Evolutionary conservation across 2,797 vertebrate genomes (phyloP).

Genomic region (Megalops cyprinoides): DNA sequence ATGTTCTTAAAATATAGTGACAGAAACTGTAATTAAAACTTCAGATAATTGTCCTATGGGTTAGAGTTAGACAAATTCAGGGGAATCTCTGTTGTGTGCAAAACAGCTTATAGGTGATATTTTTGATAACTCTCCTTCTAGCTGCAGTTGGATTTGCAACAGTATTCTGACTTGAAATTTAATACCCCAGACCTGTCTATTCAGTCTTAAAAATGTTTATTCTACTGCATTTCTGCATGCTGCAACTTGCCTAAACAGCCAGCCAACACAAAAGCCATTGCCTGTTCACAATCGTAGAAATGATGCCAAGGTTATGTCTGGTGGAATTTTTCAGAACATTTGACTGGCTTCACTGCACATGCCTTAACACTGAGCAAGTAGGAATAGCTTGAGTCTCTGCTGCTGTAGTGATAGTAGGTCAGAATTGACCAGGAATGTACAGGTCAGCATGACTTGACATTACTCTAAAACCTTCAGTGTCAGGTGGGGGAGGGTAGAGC

Average conservation of each 20-base stretch:
- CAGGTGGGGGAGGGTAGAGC: too few relatives aligned
- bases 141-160: too few relatives aligned
- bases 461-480: too few relatives aligned
- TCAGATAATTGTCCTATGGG: too few relatives aligned
- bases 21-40: too few relatives aligned
- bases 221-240: not conserved
- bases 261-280: constrained; percentile 5
- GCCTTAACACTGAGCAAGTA: not conserved
- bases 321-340: not conserved
- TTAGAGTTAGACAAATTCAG: too few relatives aligned
- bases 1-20: too few relatives aligned
- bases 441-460: too few relatives aligned
- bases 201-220: constrained; percentile 7
- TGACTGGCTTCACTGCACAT: not conserved
- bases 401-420: not conserved
- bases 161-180: not conserved
- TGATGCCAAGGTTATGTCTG: constrained; percentile 14
- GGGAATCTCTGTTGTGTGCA: not conserved
- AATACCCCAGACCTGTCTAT: constrained; percentile 23
- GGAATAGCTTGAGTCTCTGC: not conserved
- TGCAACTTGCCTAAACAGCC: not conserved
- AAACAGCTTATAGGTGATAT: too few relatives aligned
- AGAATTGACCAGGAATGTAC: too few relatives aligned
- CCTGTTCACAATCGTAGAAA: not conserved
- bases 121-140: not conserved